A percentile compares a stretch with the other conserved stretches of the same genome.
Conservation (phyloP, 1,140 invertebrate species). For the Saccostrea echinata region DNA sequence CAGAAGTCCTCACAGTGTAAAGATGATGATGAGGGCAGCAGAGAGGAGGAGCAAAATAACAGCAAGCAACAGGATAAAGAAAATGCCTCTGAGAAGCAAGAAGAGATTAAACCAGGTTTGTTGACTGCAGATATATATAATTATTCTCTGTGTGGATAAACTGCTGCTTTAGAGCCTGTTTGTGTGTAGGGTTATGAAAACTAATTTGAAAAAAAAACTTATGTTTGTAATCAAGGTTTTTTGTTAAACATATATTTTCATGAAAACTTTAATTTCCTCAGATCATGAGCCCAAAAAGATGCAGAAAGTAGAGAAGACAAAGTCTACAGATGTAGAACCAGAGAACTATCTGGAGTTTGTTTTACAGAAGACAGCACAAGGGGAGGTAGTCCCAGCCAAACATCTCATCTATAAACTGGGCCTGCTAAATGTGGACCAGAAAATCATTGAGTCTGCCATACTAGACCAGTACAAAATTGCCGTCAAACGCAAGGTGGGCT, state of each 20-base stretch:
- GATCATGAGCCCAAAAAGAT: not conserved
- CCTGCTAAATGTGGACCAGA: constrained; percentile 25
- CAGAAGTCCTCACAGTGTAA: not conserved
- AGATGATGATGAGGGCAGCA: not conserved
- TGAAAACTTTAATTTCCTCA: not conserved
- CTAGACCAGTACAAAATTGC: constrained; percentile 45
- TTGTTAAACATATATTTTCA: not conserved
- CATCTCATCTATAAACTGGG: constrained; percentile 47
- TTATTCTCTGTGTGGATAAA: not conserved
- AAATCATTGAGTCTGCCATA: constrained; percentile 31
- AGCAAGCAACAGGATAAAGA: not conserved
- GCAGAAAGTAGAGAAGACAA: not conserved
- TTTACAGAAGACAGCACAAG: not conserved
- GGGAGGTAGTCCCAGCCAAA: constrained; percentile 33
- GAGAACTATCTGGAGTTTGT: constrained; percentile 43
- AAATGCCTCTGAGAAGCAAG: not conserved
- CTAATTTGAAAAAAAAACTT: too few species aligned
- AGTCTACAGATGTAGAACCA: not conserved
- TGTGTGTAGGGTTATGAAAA: not conserved
- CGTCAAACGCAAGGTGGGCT: constrained; percentile 35
- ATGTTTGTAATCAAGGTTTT: not conserved
- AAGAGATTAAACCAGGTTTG: not conserved
- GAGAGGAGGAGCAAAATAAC: not conserved
- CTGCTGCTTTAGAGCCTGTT: too few species aligned
- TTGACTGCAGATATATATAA: not conserved